Evolutionary conservation across 2,888 invertebrate species (phyloP), one percentile per base, ranked within the genome.

Genomic region (Helleia helle): DNA sequence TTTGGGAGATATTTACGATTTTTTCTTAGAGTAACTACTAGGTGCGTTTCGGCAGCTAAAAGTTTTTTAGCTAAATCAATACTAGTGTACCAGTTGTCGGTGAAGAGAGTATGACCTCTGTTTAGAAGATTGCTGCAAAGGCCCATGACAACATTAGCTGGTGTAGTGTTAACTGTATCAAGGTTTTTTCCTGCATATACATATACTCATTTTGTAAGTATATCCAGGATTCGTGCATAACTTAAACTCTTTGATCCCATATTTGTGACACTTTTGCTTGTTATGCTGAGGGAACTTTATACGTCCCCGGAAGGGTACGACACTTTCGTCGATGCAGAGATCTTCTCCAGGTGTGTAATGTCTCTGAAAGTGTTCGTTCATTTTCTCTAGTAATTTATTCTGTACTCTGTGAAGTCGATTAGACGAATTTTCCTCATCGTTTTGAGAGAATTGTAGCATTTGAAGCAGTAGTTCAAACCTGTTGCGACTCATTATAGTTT

Each of bases 231-330:
- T n/a, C n/a, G 49, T 48, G 30, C 58, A 59, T 5, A 60, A 14
- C 54, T 65, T 65, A 38, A 66, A 61, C 4, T 47, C 30, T 38
- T 59, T 58, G 2, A 57, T 53, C 0, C 53, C 55, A 41, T 59
- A 52, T 26, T 54, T 54, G 24, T 54, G 50, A 1, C 48, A 17
- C 22, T 51, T 51, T 1, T 12, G 7, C 38, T 54, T 50, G 38
- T 47, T 44, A 18, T 52, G 49, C 38, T 53, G 51, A 7, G 53
- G 18, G 26, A 53, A 55, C 17, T 48, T 39, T 3, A 51, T 14
- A 4, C 53, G 42, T 2, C 53, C 52, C 6, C 51, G 14, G 39
- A 51, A 53, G 5, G 53, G 51, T 1, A 55, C 41, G 7, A 41
- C 11, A 13, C 42, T 51, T 45, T 55, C 50, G 29, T 53, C 51